phyloP scores from a whole-genome alignment of 2,113 vertebrate genomes.

The Bagarius yarrelli region DNA sequence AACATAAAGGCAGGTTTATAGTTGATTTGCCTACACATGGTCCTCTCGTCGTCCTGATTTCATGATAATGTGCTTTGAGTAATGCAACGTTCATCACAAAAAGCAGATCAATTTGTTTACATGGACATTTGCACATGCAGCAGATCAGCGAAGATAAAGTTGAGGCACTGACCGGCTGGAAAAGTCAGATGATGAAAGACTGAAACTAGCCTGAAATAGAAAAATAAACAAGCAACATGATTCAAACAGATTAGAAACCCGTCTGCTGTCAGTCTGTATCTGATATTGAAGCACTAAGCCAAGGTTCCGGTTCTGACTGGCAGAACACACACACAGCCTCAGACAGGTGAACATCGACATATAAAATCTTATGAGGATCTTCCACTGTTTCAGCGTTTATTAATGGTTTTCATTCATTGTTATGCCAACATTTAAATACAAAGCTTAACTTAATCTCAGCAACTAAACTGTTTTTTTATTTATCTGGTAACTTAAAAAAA shows the following conservation, averaged over 20 bases:
- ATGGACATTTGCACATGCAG: neutral
- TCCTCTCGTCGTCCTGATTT: neutral
- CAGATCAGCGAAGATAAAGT: neutral
- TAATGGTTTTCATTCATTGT: no score
- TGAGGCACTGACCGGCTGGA: neutral
- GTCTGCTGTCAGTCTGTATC: neutral
- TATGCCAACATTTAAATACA: no score
- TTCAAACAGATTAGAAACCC: neutral
- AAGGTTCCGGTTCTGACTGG: neutral
- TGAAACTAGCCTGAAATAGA: neutral
- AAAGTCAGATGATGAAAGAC: neutral
- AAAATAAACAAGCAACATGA: neutral
- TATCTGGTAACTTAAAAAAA: no score
- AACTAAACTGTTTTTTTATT: no score
- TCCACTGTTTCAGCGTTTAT: neutral
- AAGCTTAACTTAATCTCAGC: no score
- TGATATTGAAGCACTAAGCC: neutral
- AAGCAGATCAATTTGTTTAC: neutral
- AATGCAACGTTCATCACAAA: neutral
- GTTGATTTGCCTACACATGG: neutral
- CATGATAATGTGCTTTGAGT: neutral
- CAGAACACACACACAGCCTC: neutral
- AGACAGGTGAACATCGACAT: neutral
- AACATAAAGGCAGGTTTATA: neutral
- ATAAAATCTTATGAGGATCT: neutral